Percentiles rank a stretch among this genome's conserved stretches.
Conservation (phyloP, 2,797 vertebrate genomes). For the Propithecus deckenii region DNA sequence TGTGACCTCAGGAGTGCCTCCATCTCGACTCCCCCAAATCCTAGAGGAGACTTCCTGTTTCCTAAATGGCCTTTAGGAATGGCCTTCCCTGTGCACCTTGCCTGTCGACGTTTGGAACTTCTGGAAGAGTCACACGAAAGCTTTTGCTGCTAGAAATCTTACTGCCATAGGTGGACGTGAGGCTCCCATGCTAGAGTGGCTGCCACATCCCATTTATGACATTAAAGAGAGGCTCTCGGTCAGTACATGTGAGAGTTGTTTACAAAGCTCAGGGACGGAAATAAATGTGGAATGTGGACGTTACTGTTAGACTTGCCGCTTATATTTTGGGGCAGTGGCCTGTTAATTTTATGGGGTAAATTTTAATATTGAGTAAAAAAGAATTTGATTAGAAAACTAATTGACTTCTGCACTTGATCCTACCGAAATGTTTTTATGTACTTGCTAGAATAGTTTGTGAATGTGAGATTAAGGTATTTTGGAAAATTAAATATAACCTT, state of each 20-base stretch:
- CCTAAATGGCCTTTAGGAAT: background rate
- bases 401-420: background rate
- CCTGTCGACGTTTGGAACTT: background rate
- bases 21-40: background rate
- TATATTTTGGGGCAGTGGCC: background rate
- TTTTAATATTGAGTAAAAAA: background rate
- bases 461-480: background rate
- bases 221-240: background rate
- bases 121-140: background rate
- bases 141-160: background rate
- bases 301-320: fast-evolving
- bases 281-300: fast-evolving
- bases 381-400: background rate
- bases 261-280: background rate
- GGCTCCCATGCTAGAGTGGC: background rate
- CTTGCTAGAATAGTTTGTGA: background rate
- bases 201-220: fast-evolving
- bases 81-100: background rate
- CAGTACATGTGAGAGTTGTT: fast-evolving
- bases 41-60: background rate
- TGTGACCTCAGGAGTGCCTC: background rate
- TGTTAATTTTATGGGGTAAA: background rate
- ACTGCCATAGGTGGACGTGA: background rate
- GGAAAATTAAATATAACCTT: background rate
- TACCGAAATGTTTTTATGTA: background rate